Percentiles rank a stretch among this genome's conserved stretches.
Evolutionary conservation across 2,113 vertebrate species (phyloP).

Genomic region (Pogonocichla stellata): DNA sequence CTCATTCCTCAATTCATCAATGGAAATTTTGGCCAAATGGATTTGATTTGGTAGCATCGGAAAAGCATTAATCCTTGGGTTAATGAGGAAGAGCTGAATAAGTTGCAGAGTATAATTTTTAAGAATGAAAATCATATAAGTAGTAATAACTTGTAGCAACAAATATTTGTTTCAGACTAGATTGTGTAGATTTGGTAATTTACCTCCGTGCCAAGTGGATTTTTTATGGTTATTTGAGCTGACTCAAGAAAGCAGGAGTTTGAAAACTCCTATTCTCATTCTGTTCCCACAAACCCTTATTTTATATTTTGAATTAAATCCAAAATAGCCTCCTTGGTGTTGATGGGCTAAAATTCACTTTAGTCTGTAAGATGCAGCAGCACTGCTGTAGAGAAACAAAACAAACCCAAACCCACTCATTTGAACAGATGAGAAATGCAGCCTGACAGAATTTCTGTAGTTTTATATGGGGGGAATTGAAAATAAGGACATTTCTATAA

Average conservation of each 20-base stretch:
- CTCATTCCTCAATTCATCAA: neutral
- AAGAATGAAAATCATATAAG: neutral
- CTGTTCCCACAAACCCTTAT: neutral
- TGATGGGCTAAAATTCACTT: neutral
- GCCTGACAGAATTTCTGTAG: neutral
- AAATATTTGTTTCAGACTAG: neutral
- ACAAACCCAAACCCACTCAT: neutral
- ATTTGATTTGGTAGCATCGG: neutral
- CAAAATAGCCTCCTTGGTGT: neutral
- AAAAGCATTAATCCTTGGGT: neutral
- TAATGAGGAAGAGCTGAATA: neutral
- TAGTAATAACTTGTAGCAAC: neutral
- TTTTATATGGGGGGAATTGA: neutral
- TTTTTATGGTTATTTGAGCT: neutral
- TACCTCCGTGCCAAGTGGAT: neutral
- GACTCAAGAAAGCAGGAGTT: neutral
- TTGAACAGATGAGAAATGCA: neutral
- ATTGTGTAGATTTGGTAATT: neutral
- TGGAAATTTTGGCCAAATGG: neutral
- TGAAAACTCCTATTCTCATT: neutral
- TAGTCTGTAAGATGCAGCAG: neutral
- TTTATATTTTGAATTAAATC: neutral
- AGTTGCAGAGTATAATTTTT: neutral
- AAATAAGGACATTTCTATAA: neutral
- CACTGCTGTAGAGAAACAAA: neutral